These are phyloP conservation scores for Sparus aurata DNA, from an alignment of 2,797 vertebrate genomes.

Conservation along the genomic window DNA sequence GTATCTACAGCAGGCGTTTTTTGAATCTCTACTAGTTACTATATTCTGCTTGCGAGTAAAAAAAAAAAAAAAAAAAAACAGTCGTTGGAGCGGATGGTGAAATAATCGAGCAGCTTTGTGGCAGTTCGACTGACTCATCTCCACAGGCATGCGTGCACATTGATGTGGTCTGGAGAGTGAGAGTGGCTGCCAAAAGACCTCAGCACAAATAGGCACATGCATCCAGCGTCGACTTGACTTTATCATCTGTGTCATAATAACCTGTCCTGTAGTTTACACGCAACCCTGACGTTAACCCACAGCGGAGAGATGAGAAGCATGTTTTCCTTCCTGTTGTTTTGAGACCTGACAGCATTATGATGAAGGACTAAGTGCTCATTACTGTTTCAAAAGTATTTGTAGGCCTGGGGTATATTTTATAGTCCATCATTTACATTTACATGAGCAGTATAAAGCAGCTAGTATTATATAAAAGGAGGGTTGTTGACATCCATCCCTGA, in stretches of 20 bases:
- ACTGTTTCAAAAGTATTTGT: background rate
- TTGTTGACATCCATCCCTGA: background rate
- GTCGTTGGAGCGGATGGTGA: slow-evolving; percentile 57
- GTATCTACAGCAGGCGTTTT: slow-evolving; percentile 54
- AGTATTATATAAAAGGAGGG: background rate
- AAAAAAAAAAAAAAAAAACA: slow-evolving; percentile 38
- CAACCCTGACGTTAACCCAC: background rate
- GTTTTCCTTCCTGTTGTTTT: background rate
- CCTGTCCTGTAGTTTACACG: background rate
- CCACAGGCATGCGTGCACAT: slow-evolving; percentile 69
- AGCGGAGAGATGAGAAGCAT: background rate
- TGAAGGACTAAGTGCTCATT: background rate
- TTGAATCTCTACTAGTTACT: slow-evolving; percentile 46
- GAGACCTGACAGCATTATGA: background rate
- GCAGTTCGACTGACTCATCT: slow-evolving; percentile 74
- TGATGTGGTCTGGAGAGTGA: slow-evolving; percentile 77
- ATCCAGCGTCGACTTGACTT: slow-evolving; percentile 5
- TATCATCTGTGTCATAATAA: slow-evolving; percentile 13
- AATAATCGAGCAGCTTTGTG: slow-evolving; percentile 61
- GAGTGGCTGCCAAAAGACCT: slow-evolving; percentile 66
- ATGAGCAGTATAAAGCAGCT: too few species aligned
- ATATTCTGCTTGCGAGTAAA: slow-evolving; percentile 52
- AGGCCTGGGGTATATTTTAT: background rate
- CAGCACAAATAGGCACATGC: slow-evolving; percentile 41
- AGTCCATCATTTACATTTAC: background rate